phyloP scores from a whole-genome alignment of 2,797 vertebrate species.

The Rhabdomys pumilio region DNA sequence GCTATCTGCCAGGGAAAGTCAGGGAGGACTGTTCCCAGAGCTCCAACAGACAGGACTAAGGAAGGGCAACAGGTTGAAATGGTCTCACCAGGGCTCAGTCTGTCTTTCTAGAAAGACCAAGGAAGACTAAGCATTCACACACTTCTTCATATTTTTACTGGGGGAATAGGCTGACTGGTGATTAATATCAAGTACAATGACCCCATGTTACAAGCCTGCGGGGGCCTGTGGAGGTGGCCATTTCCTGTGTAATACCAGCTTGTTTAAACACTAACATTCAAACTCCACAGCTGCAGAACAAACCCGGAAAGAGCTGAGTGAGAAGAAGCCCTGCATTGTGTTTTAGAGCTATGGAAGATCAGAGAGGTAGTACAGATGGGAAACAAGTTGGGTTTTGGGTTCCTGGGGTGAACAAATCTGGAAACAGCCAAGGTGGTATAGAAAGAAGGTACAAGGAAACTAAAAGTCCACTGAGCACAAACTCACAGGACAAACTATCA shows the following conservation, averaged over 20 bases:
- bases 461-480: background rate
- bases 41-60: background rate
- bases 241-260: slow-evolving; percentile 93
- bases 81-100: background rate
- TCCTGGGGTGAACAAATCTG: slow-evolving; percentile 71
- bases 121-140: slow-evolving; percentile 24
- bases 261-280: slow-evolving; percentile 92
- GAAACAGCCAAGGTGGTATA: slow-evolving; percentile 75
- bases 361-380: slow-evolving; percentile 86
- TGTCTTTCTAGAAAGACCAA: slow-evolving; percentile 43
- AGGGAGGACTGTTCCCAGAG: slow-evolving; percentile 38
- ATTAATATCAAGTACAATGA: slow-evolving; percentile 91
- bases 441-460: slow-evolving; percentile 54
- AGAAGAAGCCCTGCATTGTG: slow-evolving; percentile 90
- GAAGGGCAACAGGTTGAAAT: slow-evolving; percentile 13
- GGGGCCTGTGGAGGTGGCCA: slow-evolving; percentile 91
- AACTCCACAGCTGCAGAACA: slow-evolving; percentile 91
- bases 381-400: slow-evolving; percentile 78
- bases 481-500: background rate
- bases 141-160: slow-evolving; percentile 83
- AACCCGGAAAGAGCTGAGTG: slow-evolving; percentile 89
- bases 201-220: slow-evolving; percentile 90
- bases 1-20: slow-evolving; percentile 48
- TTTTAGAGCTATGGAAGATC: slow-evolving; percentile 83
- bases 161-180: slow-evolving; percentile 88